A percentile compares a stretch with the other conserved stretches of the same genome.
Evolutionary conservation across 2,888 invertebrate genomes (phyloP).

Genomic region (Leucania comma): DNA sequence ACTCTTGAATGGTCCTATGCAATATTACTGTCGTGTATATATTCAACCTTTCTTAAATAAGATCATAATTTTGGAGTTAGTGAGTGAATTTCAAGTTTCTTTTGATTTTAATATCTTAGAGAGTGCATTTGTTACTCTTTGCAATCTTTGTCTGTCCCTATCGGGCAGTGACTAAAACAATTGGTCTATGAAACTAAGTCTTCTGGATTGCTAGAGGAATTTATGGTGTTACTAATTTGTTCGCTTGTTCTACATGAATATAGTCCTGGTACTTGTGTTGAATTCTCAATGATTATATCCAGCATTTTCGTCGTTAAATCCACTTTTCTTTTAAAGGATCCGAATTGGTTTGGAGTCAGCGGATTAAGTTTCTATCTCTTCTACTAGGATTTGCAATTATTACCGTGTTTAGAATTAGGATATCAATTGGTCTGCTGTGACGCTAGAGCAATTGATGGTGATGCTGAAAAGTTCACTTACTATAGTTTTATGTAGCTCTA

Average conservation of each 20-base stretch:
- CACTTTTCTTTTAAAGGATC: not conserved
- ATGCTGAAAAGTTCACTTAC: not conserved
- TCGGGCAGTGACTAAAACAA: not conserved
- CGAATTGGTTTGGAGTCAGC: not conserved
- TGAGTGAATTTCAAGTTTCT: too few relatives aligned
- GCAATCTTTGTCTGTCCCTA: too few relatives aligned
- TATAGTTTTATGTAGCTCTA: not conserved
- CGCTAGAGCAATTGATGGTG: not conserved
- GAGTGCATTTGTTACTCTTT: too few relatives aligned
- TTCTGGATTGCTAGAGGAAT: not conserved
- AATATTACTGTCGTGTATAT: too few relatives aligned
- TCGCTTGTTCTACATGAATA: not conserved
- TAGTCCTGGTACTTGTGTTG: not conserved
- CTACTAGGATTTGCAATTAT: too few relatives aligned
- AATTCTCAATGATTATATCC: not conserved
- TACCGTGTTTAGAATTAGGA: too few relatives aligned
- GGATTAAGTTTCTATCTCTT: too few relatives aligned
- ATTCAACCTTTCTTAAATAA: too few relatives aligned
- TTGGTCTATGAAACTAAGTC: constrained; percentile 29
- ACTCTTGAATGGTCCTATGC: too few relatives aligned
- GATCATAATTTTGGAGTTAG: too few relatives aligned
- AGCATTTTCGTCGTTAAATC: not conserved
- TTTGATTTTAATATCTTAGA: too few relatives aligned
- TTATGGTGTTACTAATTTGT: not conserved
- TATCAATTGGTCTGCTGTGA: too few relatives aligned